Conservation (phyloP, 2,888 invertebrate genomes). For the Lasioglossum calceatum region DNA sequence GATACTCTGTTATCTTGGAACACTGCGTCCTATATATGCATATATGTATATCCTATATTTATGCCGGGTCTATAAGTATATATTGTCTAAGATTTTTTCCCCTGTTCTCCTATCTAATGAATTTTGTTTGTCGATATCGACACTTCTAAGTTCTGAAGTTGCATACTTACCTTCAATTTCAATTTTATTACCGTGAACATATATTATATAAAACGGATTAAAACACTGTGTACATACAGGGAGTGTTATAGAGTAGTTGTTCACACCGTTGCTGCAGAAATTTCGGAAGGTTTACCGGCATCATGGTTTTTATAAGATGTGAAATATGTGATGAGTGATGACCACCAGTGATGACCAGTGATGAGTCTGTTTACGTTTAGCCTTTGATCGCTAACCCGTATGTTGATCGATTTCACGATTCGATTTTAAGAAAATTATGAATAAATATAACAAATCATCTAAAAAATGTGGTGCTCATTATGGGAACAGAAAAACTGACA, state of each 20-base stretch:
- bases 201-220: not conserved
- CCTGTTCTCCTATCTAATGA: not conserved
- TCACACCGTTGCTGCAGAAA: not conserved
- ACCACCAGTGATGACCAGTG: conserved; percentile 12
- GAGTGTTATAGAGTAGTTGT: not conserved
- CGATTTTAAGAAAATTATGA: conserved; percentile 41
- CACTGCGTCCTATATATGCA: too few relatives aligned
- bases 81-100: too few relatives aligned
- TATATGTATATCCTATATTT: too few relatives aligned
- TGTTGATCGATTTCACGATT: not conserved
- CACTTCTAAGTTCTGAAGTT: conserved; percentile 5
- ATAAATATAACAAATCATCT: conserved; percentile 8
- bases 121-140: not conserved
- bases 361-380: conserved; percentile 23
- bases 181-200: not conserved
- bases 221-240: not conserved
- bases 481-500: not conserved
- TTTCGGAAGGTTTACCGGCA: not conserved
- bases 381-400: conserved; percentile 1
- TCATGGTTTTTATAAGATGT: not conserved
- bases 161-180: not conserved
- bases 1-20: too few relatives aligned
- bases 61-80: too few relatives aligned
- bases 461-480: conserved; percentile 14
- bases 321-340: conserved; percentile 25